Evolutionary conservation across 2,888 invertebrate species (phyloP).

Genomic region (Balanococcus diminutus): DNA sequence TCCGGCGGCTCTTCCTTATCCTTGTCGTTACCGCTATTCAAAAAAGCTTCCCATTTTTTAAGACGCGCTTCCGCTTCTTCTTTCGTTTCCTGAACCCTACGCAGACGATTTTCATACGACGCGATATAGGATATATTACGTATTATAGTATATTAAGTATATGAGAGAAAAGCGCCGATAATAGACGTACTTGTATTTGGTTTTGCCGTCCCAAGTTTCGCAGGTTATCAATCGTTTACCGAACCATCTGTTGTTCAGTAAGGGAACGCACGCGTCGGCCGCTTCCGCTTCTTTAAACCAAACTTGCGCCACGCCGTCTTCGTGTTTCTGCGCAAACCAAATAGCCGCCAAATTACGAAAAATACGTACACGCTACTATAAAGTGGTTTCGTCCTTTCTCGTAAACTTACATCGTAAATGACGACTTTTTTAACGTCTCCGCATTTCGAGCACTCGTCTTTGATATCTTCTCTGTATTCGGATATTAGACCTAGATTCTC

Average conservation of each 20-base stretch:
- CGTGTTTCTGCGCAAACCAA: slow-evolving; percentile 76
- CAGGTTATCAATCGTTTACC: slow-evolving; percentile 84
- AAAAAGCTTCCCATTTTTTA: slow-evolving; percentile 84
- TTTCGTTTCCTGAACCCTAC: slow-evolving; percentile 85
- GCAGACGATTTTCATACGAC: slow-evolving; percentile 57
- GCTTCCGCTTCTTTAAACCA: slow-evolving; percentile 88
- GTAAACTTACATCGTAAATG: slow-evolving; percentile 79
- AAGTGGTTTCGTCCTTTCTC: no score
- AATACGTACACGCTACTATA: no score
- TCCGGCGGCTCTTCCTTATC: slow-evolving; percentile 58
- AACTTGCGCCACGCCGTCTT: slow-evolving; percentile 92
- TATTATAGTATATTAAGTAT: no score
- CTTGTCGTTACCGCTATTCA: slow-evolving; percentile 69
- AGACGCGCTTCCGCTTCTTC: slow-evolving; percentile 81
- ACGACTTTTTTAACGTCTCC: slow-evolving; percentile 91
- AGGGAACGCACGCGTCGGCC: slow-evolving; percentile 86
- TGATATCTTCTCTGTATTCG: slow-evolving; percentile 88
- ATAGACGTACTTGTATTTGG: slow-evolving; percentile 76
- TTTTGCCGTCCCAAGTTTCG: slow-evolving; percentile 93
- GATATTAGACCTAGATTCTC: slow-evolving; percentile 85
- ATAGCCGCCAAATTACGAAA: no score
- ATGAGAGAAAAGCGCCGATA: background rate
- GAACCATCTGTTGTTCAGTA: slow-evolving; percentile 90
- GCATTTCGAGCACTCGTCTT: slow-evolving; percentile 87
- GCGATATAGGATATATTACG: background rate